Evolutionary conservation across 2,113 vertebrate genomes (phyloP), one percentile per base, ranked within the genome.

Genomic region (Chunga burmeisteri): DNA sequence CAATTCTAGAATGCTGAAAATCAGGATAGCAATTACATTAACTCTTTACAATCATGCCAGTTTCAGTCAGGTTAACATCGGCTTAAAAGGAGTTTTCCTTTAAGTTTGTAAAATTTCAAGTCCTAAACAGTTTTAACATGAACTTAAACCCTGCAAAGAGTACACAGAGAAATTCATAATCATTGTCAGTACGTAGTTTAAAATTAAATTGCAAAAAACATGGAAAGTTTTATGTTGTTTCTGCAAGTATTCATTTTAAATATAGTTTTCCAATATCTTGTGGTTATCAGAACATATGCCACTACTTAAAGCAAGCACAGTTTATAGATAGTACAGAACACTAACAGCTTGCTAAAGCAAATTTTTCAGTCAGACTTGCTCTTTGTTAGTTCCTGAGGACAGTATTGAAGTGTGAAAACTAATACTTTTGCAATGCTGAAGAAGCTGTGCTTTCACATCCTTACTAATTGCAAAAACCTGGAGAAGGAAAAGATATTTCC

Each of bases 261-360:
- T 85, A 85, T 40, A 75, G 71, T 68, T 65, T 94, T 78, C 16
- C 18, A 74, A 15, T 87, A 26, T 30, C 53, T 84, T 67, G 7
- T 58, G 27, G 30, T 86, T 89, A 65, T 79, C 44, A 67, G 65
- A 93, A 90, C 92, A 95, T 90, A 94, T 82, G 92, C n/a, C 22
- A 3, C 32, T 87, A 74, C 65, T 87, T 93, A 66, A 86, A 87
- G 7, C 29, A 73, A 46, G 38, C 23, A 55, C 34, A 78, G 16
- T 74, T 93, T 90, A 53, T 62, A 83, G 16, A n/a, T 26, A 93
- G 47, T 52, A 74, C 50, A 90, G 52, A 90, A 87, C 61, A 16
- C 23, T 32, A 90, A 73, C 56, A 92, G 73, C 50, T 92, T 86
- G 71, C 58, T 80, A 67, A 93, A 75, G 32, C 16, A 81, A 63